A percentile compares a stretch with the other conserved stretches of the same genome.
phyloP scores from a whole-genome alignment of 2,888 invertebrate species.

The Eristalis tenax region DNA sequence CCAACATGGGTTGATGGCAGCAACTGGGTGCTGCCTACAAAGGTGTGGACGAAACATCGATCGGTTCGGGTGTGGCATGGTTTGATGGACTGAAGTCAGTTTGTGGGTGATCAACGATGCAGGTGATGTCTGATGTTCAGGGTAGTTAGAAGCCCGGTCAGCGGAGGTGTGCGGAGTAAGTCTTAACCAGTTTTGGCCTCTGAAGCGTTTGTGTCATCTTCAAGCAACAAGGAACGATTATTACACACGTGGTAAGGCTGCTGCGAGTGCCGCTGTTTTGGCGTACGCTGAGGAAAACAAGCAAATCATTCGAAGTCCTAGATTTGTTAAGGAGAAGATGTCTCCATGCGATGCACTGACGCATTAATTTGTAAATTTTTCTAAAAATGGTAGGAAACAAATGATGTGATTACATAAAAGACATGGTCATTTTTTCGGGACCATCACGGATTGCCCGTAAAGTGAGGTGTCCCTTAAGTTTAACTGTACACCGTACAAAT shows the following conservation, averaged over 20 bases:
- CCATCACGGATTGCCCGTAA: too few species aligned
- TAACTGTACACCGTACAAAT: too few species aligned
- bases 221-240: not conserved
- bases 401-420: too few species aligned
- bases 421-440: too few species aligned
- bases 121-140: not conserved
- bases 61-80: not conserved
- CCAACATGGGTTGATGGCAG: slow-evolving; percentile 18
- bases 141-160: not conserved
- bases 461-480: too few species aligned
- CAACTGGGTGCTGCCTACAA: not conserved
- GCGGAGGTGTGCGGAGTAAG: not conserved
- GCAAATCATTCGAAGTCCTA: too few species aligned
- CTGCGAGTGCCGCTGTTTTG: not conserved
- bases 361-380: too few species aligned
- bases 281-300: not conserved
- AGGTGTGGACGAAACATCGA: not conserved
- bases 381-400: too few species aligned
- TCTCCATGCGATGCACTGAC: too few species aligned
- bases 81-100: not conserved
- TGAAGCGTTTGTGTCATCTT: not conserved
- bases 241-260: not conserved
- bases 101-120: not conserved
- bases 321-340: too few species aligned
- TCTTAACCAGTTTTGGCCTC: not conserved